Conservation (phyloP, 1,140 invertebrate species). For the Reticulitermes speratus region DNA sequence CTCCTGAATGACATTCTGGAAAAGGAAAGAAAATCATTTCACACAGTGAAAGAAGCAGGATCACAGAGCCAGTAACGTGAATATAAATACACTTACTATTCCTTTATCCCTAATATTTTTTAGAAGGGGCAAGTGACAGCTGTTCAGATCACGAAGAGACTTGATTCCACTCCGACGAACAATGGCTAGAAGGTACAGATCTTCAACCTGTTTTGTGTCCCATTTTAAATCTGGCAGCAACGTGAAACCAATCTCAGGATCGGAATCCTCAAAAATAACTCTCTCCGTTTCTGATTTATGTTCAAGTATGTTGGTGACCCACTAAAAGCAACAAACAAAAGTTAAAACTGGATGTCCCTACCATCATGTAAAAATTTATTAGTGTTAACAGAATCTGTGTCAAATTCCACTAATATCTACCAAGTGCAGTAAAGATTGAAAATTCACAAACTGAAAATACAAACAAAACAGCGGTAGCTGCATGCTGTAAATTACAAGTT, state of each 20-base stretch:
- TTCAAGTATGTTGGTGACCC: constrained; percentile 95
- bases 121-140: constrained; percentile 75
- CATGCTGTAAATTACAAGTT: too few relatives aligned
- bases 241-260: constrained; percentile 81
- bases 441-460: too few relatives aligned
- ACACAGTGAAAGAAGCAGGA: background rate
- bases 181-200: constrained; percentile 83
- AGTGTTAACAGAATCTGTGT: too few relatives aligned
- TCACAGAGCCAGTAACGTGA: background rate
- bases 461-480: too few relatives aligned
- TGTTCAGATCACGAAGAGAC: constrained; percentile 80
- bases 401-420: too few relatives aligned
- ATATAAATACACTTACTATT: constrained; percentile 54
- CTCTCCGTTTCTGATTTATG: constrained; percentile 86
- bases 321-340: constrained; percentile 61
- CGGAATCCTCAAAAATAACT: constrained; percentile 80
- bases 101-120: constrained; percentile 76
- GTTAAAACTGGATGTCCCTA: background rate
- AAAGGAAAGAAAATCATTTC: constrained; percentile 34
- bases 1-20: constrained; percentile 70
- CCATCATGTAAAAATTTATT: too few relatives aligned
- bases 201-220: constrained; percentile 75
- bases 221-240: constrained; percentile 92
- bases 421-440: too few relatives aligned
- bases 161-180: constrained; percentile 69